Base-by-base conservation (phyloP, 2,797 vertebrate species). In the Lepilemur septentrionalis region DNA sequence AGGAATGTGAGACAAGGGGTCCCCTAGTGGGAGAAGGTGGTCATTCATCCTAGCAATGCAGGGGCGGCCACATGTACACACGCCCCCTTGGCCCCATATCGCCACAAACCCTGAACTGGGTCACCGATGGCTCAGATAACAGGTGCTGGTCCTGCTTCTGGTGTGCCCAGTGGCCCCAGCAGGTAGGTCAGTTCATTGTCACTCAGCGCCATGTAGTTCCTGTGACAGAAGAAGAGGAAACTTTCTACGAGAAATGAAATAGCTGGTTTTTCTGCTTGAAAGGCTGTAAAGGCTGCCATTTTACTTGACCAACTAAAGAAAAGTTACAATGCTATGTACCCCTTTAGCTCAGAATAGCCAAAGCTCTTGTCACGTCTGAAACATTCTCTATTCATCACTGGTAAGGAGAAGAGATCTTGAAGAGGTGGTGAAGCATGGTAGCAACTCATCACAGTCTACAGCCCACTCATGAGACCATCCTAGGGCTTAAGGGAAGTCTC, bases 41-140 rank as follows among this genome's bases (percentile, higher is more conserved):
- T n/a, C 12, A 1, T 35, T 84, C 46, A n/a, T 59, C 38, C 61
- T n/a, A 38, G 61, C 52, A 46, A 0, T 14, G 28, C 50, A 2
- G 9, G 4, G 1, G 17, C 4, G 2, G 38, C 57, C 57, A 10
- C 0, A 1, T 13, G 32, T 32, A 32, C 52, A 35, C 50, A 7
- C 7, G 7, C 46, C 1, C 18, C 11, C 65, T 20, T 0, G 9
- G 11, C 32, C 30, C n/a, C 52, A 4, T 3, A 0, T 25, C 15
- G 5, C 57, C 82, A 38, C 14, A 28, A 17, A 11, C 23, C 12
- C 57, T 25, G 80, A 43, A 35, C 55, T 7, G 6, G 11, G 28
- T n/a, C 72, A 61, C 52, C 48, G 14, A 13, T 13, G 2, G 41
- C n/a, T 91, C 30, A 10, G 25, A 4, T 2, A 14, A 7, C 76